Evolutionary conservation across 1,140 invertebrate genomes (phyloP).

Genomic region (Anastrepha ludens): DNA sequence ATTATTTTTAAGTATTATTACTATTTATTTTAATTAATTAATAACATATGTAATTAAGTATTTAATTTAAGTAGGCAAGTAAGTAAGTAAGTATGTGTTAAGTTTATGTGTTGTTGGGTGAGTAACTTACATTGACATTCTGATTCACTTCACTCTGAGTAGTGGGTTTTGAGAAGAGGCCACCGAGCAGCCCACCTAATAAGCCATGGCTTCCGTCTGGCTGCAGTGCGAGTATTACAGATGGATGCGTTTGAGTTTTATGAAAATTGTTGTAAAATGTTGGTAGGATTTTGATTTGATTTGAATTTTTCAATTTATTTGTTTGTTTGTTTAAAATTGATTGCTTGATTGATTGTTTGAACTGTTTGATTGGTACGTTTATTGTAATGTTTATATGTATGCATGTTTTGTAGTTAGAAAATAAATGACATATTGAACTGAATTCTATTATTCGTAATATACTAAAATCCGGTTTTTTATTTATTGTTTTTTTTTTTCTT

Average conservation of each 20-base stretch:
- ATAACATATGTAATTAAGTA: slow-evolving; percentile 40
- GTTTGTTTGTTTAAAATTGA: not conserved
- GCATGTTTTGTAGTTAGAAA: not conserved
- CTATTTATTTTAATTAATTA: slow-evolving; percentile 9
- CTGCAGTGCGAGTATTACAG: slow-evolving; percentile 62
- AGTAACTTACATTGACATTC: slow-evolving; percentile 72
- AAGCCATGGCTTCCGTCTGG: slow-evolving; percentile 72
- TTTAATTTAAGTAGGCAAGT: slow-evolving; percentile 21
- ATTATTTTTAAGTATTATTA: slow-evolving; percentile 9
- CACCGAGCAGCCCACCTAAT: slow-evolving; percentile 74
- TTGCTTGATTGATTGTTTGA: slow-evolving; percentile 2
- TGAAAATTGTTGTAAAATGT: slow-evolving; percentile 53
- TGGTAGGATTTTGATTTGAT: slow-evolving; percentile 27
- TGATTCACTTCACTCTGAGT: slow-evolving; percentile 73
- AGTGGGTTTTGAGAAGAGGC: slow-evolving; percentile 73
- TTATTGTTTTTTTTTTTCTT: too few species aligned
- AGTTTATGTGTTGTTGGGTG: slow-evolving; percentile 65
- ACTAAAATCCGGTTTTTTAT: not conserved
- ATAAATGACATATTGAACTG: not conserved
- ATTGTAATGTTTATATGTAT: not conserved
- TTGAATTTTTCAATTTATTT: not conserved
- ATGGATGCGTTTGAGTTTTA: slow-evolving; percentile 52
- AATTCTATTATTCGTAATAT: not conserved
- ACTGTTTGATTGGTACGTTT: not conserved
- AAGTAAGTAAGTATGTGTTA: slow-evolving; percentile 53